phyloP scores from a whole-genome alignment of 2,888 invertebrate species.

The Orchesella flavescens region DNA sequence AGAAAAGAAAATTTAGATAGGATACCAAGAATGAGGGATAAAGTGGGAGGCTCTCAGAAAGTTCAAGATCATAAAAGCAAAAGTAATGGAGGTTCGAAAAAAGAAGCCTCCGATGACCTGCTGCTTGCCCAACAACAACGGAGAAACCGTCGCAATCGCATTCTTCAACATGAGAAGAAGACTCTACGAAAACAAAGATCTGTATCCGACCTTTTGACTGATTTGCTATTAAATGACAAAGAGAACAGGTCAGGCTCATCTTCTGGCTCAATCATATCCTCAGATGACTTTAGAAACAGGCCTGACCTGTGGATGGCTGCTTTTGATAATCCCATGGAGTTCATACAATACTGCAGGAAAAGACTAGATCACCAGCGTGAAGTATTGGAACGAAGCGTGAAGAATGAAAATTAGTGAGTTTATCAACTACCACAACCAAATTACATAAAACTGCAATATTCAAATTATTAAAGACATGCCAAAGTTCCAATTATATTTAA shows the following conservation, averaged over 20 bases:
- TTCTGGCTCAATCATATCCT: not conserved
- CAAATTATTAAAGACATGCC: not conserved
- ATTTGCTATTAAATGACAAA: conserved; percentile 6
- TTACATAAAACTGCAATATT: not conserved
- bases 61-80: not conserved
- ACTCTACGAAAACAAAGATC: not conserved
- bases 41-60: not conserved
- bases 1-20: not conserved
- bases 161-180: not conserved
- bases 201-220: not conserved
- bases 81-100: not conserved
- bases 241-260: not conserved
- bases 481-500: too few relatives aligned
- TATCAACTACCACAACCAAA: not conserved
- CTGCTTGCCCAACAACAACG: not conserved
- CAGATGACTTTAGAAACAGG: conserved; percentile 11
- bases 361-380: conserved; percentile 52
- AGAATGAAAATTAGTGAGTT: conserved; percentile 44
- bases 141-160: not conserved
- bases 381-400: conserved; percentile 37
- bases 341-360: conserved; percentile 64
- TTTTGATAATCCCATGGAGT: conserved; percentile 65
- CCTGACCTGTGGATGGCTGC: conserved; percentile 67
- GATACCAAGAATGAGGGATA: not conserved
- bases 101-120: not conserved